Base-by-base conservation (phyloP, 2,113 vertebrate genomes). In the Geococcyx californianus region DNA sequence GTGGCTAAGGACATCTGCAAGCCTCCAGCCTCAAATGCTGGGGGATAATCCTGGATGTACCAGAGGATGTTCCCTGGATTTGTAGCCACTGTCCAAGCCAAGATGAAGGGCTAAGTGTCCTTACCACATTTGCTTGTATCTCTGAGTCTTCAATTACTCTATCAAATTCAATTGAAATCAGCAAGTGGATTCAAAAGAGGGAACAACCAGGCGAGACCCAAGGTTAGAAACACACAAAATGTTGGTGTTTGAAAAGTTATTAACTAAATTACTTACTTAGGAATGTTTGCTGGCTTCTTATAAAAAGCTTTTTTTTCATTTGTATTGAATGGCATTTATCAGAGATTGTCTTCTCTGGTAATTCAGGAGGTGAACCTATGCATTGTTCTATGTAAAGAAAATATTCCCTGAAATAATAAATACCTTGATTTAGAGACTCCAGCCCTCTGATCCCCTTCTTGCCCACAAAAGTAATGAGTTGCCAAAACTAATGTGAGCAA, bases 1-100 rank as follows among this genome's bases (percentile, higher is more conserved):
- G 13, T 83, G 79, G 23, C 44, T 68, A 63, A 51, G 38, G 38
- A 44, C 0, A 1, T 58, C 47, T 63, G 38, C 0, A 0, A 86
- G 15, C 14, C 34, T 73, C 34, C 36, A 80, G 73, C 24, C 23
- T 9, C 14, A 10, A 11, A 7, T 38, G 13, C 12, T 0, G 0
- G 11, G n/a, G 6, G 7, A 60, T 76, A 64, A 86, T 54, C 38
- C 72, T 64, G 14, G 12, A 88, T 60, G 33, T 16, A 60, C 26
- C 26, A 23, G 24, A 28, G 31, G 40, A 31, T 33, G 12, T 56
- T 78, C 28, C 62, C 44, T 56, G 34, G 6, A 13, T 68, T 44
- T 1, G 2, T 6, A 75, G 44, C 26, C 58, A 18, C 26, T 55
- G 47, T 25, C 63, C 3, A 11, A 42, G 33, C 9, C 59, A 59